Conservation (phyloP, 1,140 invertebrate genomes). For the Drosophila arizonae region DNA sequence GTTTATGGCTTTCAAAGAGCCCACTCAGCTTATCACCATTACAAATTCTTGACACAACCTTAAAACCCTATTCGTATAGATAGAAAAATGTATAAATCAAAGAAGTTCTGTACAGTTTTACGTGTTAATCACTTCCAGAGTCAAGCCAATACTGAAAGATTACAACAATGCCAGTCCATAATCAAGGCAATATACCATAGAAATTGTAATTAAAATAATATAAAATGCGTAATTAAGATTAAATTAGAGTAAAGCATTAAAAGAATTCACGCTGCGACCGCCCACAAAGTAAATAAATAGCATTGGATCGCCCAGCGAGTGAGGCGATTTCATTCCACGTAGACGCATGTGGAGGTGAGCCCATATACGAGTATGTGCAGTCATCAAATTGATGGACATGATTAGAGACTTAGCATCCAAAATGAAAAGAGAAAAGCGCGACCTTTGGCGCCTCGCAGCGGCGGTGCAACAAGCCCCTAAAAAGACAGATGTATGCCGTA, state of each 20-base stretch:
- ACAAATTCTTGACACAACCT: too few relatives aligned
- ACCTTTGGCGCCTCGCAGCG: conserved; percentile 69
- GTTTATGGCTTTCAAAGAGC: too few relatives aligned
- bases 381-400: conserved; percentile 79
- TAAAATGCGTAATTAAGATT: not conserved
- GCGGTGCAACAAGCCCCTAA: conserved; percentile 21
- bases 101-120: not conserved
- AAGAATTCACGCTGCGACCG: conserved; percentile 24
- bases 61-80: too few relatives aligned
- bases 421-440: conserved; percentile 70
- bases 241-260: conserved; percentile 2
- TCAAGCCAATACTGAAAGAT: not conserved
- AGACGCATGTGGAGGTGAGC: not conserved
- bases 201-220: conserved; percentile 6
- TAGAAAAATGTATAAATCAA: not conserved
- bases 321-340: conserved; percentile 18
- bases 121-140: not conserved
- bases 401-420: conserved; percentile 62
- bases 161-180: not conserved
- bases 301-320: not conserved
- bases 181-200: not conserved
- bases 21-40: too few relatives aligned
- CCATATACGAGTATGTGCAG: conserved; percentile 36
- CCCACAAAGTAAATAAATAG: conserved; percentile 35
- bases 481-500: conserved; percentile 67